A percentile compares a stretch with the other conserved stretches of the same genome.
Evolutionary conservation across 2,888 invertebrate genomes (phyloP).

Genomic region (Nomada hirtipes): DNA sequence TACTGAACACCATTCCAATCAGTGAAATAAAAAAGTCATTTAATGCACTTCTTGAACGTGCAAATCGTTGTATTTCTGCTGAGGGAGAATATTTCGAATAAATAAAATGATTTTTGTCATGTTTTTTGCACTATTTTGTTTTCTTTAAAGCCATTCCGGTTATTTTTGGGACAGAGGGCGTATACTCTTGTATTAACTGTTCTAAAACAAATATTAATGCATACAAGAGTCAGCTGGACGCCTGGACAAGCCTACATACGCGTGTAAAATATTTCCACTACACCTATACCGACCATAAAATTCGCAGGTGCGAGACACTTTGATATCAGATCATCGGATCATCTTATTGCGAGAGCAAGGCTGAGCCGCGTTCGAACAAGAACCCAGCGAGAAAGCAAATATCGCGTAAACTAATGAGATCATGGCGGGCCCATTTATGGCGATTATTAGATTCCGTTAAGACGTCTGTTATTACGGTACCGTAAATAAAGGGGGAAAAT

Average conservation of each 20-base stretch:
- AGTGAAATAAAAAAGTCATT: no score
- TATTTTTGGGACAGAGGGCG: no score
- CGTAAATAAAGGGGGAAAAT: conserved; percentile 73
- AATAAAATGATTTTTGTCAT: no score
- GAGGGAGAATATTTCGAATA: no score
- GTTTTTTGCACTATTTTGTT: no score
- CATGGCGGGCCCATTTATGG: conserved; percentile 77
- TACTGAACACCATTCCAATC: no score
- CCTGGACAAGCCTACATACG: no score
- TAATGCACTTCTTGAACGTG: no score
- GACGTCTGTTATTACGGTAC: conserved; percentile 80
- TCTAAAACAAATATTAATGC: background rate
- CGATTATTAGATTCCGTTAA: conserved; percentile 83
- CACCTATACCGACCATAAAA: background rate
- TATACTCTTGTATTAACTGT: no score
- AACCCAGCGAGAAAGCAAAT: conserved; percentile 39
- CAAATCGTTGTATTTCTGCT: no score
- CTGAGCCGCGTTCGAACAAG: no score
- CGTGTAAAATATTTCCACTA: background rate
- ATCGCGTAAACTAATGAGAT: conserved; percentile 75
- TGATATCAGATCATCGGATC: conserved; percentile 12
- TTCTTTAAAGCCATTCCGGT: no score
- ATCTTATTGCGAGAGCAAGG: background rate
- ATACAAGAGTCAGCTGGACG: background rate
- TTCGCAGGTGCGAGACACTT: background rate